Evolutionary conservation across 2,888 invertebrate genomes (phyloP), one percentile per base, ranked within the genome.

Genomic region (Blastobasis adustella): DNA sequence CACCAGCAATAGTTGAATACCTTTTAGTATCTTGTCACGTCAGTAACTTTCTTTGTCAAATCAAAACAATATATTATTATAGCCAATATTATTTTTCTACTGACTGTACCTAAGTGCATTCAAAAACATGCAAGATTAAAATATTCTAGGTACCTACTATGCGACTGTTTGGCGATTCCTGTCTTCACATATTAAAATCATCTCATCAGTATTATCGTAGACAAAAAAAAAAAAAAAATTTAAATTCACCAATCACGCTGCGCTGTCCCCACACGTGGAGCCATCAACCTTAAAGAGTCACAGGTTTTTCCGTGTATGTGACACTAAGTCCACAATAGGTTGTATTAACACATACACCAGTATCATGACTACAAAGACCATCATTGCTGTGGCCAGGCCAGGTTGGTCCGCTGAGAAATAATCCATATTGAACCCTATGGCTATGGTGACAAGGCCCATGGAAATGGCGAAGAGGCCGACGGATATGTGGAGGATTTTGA

Each of bases 401-500:
- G 73, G 80, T 57, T 77, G 74, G 0, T 65, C 51, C 0, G 67
- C 66, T 38, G 69, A 64, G 55, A 76, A 87, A 58, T 74, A 78
- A 47, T 76, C 76, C 76, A 79, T 84, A 57, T 88, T 77, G 62
- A 89, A 81, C 5, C 88, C 89, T 54, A 89, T 71, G 0, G 65
- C 63, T 58, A 89, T 77, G 0, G 87, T 76, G 0, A 84, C 69
- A 59, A 91, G 90, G 1, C 91, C 91, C 71, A 90, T 79, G 7
- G 76, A 68, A 41, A 90, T 69, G 3, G 90, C 86, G 47, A 80
- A 72, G 8, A 89, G 71, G 7, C 90, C 91, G 3, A 90, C 74
- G n/a, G 87, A 73, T 53, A 90, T 76, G 66, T 91, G 91, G 8
- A 86, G 55, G 7, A 90, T 85, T 60, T 90, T 90, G 23, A 84